These are phyloP conservation scores for Lasioglossum oenotherae DNA, from an alignment of 2,888 invertebrate species.

Conservation along the genomic window DNA sequence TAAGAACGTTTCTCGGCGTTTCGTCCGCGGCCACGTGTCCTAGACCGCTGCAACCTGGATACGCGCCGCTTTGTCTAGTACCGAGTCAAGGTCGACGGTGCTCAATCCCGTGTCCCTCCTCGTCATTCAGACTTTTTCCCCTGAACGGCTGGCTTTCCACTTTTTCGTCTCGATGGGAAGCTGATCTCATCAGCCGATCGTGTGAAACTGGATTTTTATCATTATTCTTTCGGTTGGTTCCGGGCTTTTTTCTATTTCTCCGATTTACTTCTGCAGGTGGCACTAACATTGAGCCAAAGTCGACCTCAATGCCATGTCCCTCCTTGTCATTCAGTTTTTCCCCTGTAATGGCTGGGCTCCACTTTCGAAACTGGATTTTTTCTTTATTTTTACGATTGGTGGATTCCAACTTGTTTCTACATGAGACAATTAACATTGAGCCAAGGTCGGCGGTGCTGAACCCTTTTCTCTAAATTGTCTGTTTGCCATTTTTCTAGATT, in stretches of 20 bases:
- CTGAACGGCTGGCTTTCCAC: background rate
- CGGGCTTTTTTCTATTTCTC: too few relatives aligned
- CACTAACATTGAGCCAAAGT: too few relatives aligned
- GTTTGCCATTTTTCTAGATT: too few relatives aligned
- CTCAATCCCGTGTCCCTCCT: background rate
- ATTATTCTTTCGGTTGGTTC: too few relatives aligned
- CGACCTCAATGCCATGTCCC: background rate
- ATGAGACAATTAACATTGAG: too few relatives aligned
- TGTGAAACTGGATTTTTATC: background rate
- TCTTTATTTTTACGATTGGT: too few relatives aligned
- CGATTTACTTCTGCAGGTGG: too few relatives aligned
- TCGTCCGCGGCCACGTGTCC: constrained; percentile 37
- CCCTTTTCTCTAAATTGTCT: too few relatives aligned
- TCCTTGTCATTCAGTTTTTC: background rate
- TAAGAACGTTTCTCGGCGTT: background rate
- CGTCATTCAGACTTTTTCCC: background rate
- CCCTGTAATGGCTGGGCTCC: background rate
- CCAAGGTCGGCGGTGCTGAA: too few relatives aligned
- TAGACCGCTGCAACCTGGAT: constrained; percentile 22
- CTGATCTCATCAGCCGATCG: background rate
- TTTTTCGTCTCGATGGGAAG: background rate
- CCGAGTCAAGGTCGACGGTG: constrained; percentile 16
- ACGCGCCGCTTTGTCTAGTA: constrained; percentile 1
- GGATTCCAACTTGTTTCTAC: too few relatives aligned
- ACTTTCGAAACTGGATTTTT: background rate